Evolutionary conservation across 2,797 vertebrate genomes (phyloP), one percentile per base, ranked within the genome.

Genomic region (Periparus ater): DNA sequence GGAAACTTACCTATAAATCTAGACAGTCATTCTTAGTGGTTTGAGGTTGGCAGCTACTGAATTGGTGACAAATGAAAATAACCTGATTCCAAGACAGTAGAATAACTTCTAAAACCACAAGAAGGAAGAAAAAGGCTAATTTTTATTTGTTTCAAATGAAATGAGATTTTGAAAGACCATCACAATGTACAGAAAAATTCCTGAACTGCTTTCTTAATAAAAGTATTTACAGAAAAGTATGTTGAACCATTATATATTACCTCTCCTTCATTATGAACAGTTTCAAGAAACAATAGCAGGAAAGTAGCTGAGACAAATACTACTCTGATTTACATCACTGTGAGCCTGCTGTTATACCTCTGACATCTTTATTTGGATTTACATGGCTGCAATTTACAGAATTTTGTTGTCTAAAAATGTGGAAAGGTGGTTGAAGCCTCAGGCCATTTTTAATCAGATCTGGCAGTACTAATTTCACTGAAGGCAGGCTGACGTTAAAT

Each of bases 371-470:
- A 70, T 62, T 51, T 87, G 21, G 32, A 87, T 89, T 85, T 85
- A 60, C 3, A 2, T 44, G 29, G 25, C 47, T 91, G 23, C 51
- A 87, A 88, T 51, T 67, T 71, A 83, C 30, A 78, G 73, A 88
- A 47, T 70, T 92, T 70, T 62, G 18, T 60, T 11, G 5, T 87
- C 58, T 77, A 93, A 94, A 88, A 94, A 80, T 32, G 15, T 47
- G 47, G 60, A 85, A 85, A 89, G 34, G 36, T 70, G 21, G 20
- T 75, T 91, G 70, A 75, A 90, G 87, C 78, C 92, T 96, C 68
- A 86, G 85, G 88, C 54, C 54, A 75, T 82, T 85, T 97, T 94
- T 51, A 88, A 88, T 93, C 82, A 91, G 21, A n/a, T 83, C 92
- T 88, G 50, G n/a, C 77, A 79, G 50, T 88, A 93, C 83, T 45